Evolutionary conservation across 2,797 vertebrate species (phyloP).

Genomic region (Myioborus melanocephalus): DNA sequence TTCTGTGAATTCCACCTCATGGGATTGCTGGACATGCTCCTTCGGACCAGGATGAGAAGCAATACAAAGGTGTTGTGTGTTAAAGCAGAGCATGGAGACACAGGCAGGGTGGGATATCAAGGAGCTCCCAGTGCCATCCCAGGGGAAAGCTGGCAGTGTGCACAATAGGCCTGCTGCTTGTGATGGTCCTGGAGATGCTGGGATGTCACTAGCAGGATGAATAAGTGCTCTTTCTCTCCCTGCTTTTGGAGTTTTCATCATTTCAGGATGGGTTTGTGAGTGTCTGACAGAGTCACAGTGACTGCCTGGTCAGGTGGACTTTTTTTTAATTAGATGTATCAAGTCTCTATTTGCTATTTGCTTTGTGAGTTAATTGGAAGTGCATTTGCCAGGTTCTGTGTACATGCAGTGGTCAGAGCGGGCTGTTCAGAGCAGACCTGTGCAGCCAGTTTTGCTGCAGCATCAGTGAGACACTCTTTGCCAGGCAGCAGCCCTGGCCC

Average conservation of each 20-base stretch:
- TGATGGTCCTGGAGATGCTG: not conserved
- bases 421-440: not conserved
- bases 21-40: not conserved
- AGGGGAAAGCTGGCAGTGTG: not conserved
- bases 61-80: not conserved
- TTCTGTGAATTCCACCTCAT: not conserved
- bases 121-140: not conserved
- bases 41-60: not conserved
- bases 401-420: not conserved
- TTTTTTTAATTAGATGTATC: not conserved
- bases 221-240: not conserved
- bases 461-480: not conserved
- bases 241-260: not conserved
- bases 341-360: not conserved
- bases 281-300: accelerated
- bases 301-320: not conserved
- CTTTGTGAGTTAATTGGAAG: not conserved
- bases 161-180: accelerated
- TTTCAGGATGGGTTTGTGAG: not conserved
- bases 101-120: not conserved
- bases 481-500: not conserved
- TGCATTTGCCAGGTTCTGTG: not conserved
- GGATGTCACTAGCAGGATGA: not conserved
- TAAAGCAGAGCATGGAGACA: not conserved
- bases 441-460: not conserved